Evolutionary conservation across 2,888 invertebrate genomes (phyloP).

Genomic region (Hemaris fuciformis): DNA sequence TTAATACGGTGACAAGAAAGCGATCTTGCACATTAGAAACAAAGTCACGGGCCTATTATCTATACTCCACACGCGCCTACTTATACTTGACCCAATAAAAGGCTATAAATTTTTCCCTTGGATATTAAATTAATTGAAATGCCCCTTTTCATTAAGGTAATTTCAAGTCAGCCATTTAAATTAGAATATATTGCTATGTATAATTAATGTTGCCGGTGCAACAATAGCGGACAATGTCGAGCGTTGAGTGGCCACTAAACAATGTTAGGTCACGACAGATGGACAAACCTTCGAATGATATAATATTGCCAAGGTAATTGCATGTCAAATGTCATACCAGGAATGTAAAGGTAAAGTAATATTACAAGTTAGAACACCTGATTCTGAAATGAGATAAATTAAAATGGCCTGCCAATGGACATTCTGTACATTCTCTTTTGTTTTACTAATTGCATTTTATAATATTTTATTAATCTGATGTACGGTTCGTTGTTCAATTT

Average conservation of each 20-base stretch:
- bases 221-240: conserved; percentile 48
- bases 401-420: conserved; percentile 9
- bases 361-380: conserved; percentile 11
- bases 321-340: conserved; percentile 52
- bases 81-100: neutral
- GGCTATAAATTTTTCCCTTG: neutral
- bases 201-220: conserved; percentile 39
- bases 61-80: neutral
- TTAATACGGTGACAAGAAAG: neutral
- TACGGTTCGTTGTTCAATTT: neutral
- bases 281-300: conserved; percentile 42
- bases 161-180: neutral
- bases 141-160: neutral
- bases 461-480: neutral
- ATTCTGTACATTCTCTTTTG: neutral
- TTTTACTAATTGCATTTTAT: neutral
- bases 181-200: conserved; percentile 16
- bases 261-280: conserved; percentile 48
- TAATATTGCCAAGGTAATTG: conserved; percentile 41
- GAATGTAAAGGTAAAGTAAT: conserved; percentile 31
- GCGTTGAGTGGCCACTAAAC: conserved; percentile 42
- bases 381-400: conserved; percentile 10
- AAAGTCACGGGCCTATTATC: neutral
- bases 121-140: neutral
- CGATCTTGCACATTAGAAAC: neutral